Evolutionary conservation across 1,140 invertebrate species (phyloP).

Genomic region (Archivesica marissinica): DNA sequence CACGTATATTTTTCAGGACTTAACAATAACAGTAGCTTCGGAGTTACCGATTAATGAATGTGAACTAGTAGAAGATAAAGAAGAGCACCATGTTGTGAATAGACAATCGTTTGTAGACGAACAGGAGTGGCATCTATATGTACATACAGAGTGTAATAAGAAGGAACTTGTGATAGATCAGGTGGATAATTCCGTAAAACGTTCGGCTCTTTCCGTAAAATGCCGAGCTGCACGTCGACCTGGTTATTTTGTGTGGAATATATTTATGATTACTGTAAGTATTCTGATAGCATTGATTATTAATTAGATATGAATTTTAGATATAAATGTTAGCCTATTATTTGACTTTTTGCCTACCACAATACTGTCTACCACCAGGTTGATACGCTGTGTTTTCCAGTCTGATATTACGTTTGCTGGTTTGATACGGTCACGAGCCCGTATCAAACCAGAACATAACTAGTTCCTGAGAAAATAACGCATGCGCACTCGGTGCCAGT

Average conservation of each 20-base stretch:
- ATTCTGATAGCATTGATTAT: no score
- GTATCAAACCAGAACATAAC: no score
- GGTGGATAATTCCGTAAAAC: constrained; percentile 78
- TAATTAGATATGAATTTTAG: no score
- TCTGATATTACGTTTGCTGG: no score
- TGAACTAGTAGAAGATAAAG: constrained; percentile 81
- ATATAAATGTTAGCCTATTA: no score
- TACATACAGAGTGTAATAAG: constrained; percentile 82
- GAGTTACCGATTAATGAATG: constrained; percentile 81
- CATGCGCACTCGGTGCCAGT: no score
- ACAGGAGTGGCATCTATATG: constrained; percentile 84
- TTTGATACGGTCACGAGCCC: no score
- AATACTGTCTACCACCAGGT: no score
- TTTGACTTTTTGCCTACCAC: no score
- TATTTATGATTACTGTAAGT: constrained; percentile 84
- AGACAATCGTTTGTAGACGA: constrained; percentile 83
- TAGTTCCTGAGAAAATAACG: no score
- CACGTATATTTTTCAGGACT: constrained; percentile 76
- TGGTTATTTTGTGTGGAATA: constrained; percentile 84
- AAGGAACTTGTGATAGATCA: constrained; percentile 81
- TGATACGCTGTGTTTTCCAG: no score
- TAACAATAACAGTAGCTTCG: constrained; percentile 83
- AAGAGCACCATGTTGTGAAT: constrained; percentile 82
- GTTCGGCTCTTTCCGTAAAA: constrained; percentile 81
- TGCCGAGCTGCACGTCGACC: constrained; percentile 82